phyloP scores from a whole-genome alignment of 1,140 invertebrate species.

The Zaprionus ghesquierei region DNA sequence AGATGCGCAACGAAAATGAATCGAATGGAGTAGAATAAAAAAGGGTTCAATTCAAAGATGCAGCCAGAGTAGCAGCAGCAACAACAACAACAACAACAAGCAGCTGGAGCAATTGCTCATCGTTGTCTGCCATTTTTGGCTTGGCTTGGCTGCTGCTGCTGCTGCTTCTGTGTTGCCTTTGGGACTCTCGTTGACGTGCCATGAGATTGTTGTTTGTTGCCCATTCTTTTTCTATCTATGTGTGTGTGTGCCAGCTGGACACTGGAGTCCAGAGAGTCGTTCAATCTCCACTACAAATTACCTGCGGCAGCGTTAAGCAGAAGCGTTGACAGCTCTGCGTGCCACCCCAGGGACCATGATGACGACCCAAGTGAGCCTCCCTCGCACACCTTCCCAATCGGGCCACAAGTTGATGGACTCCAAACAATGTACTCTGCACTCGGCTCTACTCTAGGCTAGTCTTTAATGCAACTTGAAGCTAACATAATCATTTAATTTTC shows the following conservation, averaged over 20 bases:
- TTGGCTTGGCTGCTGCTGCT: too few species aligned
- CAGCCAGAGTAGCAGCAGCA: slow-evolving; percentile 15
- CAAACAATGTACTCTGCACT: not conserved
- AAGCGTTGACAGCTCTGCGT: slow-evolving; percentile 44
- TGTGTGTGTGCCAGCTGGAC: slow-evolving; percentile 22
- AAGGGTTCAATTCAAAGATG: slow-evolving; percentile 75
- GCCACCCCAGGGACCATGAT: not conserved
- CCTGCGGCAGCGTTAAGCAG: slow-evolving; percentile 49
- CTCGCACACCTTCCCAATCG: too few species aligned
- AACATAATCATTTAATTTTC: slow-evolving; percentile 48
- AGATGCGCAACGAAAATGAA: slow-evolving; percentile 68
- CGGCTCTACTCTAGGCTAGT: not conserved
- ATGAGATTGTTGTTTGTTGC: slow-evolving; percentile 52
- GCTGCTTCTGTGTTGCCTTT: slow-evolving; percentile 33
- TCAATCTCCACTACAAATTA: slow-evolving; percentile 69
- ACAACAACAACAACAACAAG: slow-evolving; percentile 35
- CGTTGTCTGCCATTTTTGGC: slow-evolving; percentile 40
- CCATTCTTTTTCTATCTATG: not conserved
- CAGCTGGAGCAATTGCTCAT: slow-evolving; percentile 49
- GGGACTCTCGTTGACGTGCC: slow-evolving; percentile 55
- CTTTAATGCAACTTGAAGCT: not conserved
- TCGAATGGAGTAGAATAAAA: slow-evolving; percentile 64
- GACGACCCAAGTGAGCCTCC: not conserved
- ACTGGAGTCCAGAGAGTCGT: slow-evolving; percentile 38
- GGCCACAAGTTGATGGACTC: not conserved